Percentiles rank a stretch among this genome's conserved stretches.
Conservation (phyloP, 2,888 invertebrate species). For the Megamerina dolium region DNA sequence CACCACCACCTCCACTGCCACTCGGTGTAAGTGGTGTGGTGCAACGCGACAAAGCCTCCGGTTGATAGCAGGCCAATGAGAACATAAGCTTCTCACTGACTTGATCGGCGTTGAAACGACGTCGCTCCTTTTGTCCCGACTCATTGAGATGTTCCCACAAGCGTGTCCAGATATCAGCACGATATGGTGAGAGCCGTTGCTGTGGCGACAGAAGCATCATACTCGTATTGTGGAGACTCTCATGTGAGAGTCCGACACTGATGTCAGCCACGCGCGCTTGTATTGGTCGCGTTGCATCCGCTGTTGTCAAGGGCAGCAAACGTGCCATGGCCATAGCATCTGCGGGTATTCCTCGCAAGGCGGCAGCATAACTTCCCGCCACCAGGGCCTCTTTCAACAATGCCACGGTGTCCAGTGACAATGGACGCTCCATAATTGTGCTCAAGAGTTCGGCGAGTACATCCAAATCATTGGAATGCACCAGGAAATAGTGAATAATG, state of each 20-base stretch:
- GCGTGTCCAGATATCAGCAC: constrained; percentile 76
- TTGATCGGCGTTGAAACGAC: constrained; percentile 61
- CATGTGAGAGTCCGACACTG: constrained; percentile 63
- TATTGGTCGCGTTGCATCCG: constrained; percentile 41
- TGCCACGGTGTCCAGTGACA: constrained; percentile 54
- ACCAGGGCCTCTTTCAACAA: constrained; percentile 77
- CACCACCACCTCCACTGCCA: constrained; percentile 53
- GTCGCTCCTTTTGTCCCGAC: constrained; percentile 55
- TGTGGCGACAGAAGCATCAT: constrained; percentile 79
- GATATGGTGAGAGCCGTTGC: constrained; percentile 75
- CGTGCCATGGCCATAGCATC: constrained; percentile 64
- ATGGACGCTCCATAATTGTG: constrained; percentile 56
- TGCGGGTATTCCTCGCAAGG: constrained; percentile 65
- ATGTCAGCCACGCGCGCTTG: constrained; percentile 50
- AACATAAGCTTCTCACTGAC: constrained; percentile 74
- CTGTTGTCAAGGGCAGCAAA: constrained; percentile 65
- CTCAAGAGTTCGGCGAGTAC: constrained; percentile 66
- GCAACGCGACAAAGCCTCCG: constrained; percentile 77
- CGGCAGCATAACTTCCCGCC: constrained; percentile 64
- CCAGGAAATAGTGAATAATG: constrained; percentile 75
- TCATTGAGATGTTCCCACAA: constrained; percentile 68
- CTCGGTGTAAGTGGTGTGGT: constrained; percentile 76
- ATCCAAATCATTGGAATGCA: constrained; percentile 70
- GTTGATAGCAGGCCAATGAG: constrained; percentile 77
- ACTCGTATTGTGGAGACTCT: constrained; percentile 72